Evolutionary conservation across 2,113 vertebrate species (phyloP).

Genomic region (Lucifuga dentata): DNA sequence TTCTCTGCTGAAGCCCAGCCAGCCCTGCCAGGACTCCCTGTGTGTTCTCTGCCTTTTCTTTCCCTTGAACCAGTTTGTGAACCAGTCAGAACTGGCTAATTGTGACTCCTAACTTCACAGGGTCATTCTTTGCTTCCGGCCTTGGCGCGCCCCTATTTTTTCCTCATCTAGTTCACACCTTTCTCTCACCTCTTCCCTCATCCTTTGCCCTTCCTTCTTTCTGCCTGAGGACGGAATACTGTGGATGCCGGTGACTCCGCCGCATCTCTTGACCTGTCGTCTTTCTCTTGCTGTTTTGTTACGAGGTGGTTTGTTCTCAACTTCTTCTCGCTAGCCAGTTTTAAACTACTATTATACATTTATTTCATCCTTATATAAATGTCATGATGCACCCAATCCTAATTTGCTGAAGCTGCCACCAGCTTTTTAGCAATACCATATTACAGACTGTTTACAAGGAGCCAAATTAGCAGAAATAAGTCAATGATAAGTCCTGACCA

Average conservation of each 20-base stretch:
- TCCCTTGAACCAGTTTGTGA: conserved; percentile 29
- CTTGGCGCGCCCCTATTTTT: conserved; percentile 7
- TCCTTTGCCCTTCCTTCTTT: conserved; percentile 23
- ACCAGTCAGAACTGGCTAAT: conserved; percentile 13
- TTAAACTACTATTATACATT: conserved; percentile 2
- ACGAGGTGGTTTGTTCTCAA: conserved; percentile 5
- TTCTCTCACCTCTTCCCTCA: conserved; percentile 39
- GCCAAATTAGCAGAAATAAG: neutral
- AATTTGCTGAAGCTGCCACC: neutral
- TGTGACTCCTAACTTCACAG: no score
- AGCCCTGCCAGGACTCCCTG: neutral
- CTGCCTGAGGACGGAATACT: conserved; percentile 34
- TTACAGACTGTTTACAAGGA: conserved; percentile 1
- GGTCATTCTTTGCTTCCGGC: conserved; percentile 46
- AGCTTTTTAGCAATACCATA: neutral
- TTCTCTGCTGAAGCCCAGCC: conserved; percentile 2
- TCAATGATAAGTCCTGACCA: neutral
- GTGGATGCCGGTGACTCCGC: conserved; percentile 12
- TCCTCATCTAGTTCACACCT: conserved; percentile 28
- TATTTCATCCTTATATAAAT: neutral
- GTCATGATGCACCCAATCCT: neutral
- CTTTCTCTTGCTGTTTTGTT: conserved; percentile 22
- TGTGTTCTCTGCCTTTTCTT: neutral
- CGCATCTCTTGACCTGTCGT: conserved; percentile 49
- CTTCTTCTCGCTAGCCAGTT: no score